A percentile compares a stretch with the other conserved stretches of the same genome.
Conservation (phyloP, 2,797 vertebrate genomes). For the Coranthus polyacanthus region DNA sequence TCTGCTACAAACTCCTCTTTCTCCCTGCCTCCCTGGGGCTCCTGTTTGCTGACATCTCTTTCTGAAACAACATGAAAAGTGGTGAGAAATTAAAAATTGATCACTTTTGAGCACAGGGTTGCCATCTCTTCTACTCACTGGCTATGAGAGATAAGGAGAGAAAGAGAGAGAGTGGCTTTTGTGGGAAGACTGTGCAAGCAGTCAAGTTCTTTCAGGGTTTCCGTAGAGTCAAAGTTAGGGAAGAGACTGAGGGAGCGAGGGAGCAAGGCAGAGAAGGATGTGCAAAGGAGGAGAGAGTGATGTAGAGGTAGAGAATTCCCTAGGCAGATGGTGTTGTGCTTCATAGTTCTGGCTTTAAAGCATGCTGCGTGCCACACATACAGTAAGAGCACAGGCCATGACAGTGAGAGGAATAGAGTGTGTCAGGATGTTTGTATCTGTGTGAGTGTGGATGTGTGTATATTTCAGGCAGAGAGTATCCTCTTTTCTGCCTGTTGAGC, state of each 20-base stretch:
- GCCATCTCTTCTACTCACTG: slow-evolving; percentile 59
- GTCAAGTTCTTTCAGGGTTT: slow-evolving; percentile 72
- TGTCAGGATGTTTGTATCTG: slow-evolving; percentile 18
- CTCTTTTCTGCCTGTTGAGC: slow-evolving; percentile 58
- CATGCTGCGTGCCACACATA: slow-evolving; percentile 70
- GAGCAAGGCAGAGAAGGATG: slow-evolving; percentile 49
- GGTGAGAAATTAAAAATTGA: slow-evolving; percentile 84
- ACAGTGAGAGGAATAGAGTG: slow-evolving; percentile 29
- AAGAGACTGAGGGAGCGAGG: slow-evolving; percentile 38
- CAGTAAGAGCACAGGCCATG: slow-evolving; percentile 68
- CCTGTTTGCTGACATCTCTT: slow-evolving; percentile 69
- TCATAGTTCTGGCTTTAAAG: slow-evolving; percentile 78
- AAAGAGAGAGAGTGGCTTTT: slow-evolving; percentile 37
- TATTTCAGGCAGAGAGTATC: slow-evolving; percentile 50
- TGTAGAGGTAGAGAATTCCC: slow-evolving; percentile 75
- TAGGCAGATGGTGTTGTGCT: slow-evolving; percentile 65
- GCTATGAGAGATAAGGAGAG: slow-evolving; percentile 28
- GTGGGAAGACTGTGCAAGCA: slow-evolving; percentile 61
- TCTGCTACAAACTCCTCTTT: slow-evolving; percentile 28
- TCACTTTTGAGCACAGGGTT: slow-evolving; percentile 74
- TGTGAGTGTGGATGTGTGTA: slow-evolving; percentile 21
- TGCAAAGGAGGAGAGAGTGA: slow-evolving; percentile 55
- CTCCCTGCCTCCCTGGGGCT: slow-evolving; percentile 53
- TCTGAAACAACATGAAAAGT: slow-evolving; percentile 79
- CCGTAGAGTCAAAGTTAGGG: slow-evolving; percentile 56